phyloP scores from a whole-genome alignment of 2,888 invertebrate species.

The Petrolisthes cinctipes region DNA sequence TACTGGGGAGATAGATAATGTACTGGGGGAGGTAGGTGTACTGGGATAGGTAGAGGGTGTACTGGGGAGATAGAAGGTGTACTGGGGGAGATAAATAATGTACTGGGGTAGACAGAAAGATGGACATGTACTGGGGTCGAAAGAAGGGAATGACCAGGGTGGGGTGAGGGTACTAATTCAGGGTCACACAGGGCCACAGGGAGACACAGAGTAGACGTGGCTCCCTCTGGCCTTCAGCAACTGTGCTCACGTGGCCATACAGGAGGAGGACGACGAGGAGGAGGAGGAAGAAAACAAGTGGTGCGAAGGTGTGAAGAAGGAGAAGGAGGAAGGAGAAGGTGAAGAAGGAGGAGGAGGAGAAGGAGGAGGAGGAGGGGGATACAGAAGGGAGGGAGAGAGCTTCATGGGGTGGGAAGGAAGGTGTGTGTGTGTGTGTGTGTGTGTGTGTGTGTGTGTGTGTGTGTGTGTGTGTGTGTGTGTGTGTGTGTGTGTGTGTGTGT shows the following conservation, averaged over 20 bases:
- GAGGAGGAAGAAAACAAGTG: not conserved
- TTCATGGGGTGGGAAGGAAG: too few relatives aligned
- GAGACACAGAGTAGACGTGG: not conserved
- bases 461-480: not conserved
- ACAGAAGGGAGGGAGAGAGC: too few relatives aligned
- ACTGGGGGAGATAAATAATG: not conserved
- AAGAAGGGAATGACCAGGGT: not conserved
- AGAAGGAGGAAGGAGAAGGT: not conserved
- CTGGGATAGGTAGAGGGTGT: not conserved
- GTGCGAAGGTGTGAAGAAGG: not conserved
- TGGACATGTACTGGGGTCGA: not conserved
- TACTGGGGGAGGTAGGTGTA: not conserved
- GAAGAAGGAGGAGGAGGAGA: too few relatives aligned
- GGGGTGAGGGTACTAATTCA: not conserved
- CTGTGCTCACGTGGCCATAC: too few relatives aligned
- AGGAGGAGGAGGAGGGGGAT: too few relatives aligned
- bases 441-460: too few relatives aligned
- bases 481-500: slow-evolving; percentile 27
- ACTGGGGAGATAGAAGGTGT: not conserved
- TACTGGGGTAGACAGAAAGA: not conserved
- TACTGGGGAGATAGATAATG: too few relatives aligned
- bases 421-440: too few relatives aligned
- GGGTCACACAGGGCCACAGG: slow-evolving; percentile 2
- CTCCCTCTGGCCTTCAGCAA: not conserved
- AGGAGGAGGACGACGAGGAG: too few relatives aligned